A percentile compares a stretch with the other conserved stretches of the same genome.
Conservation (phyloP, 2,113 vertebrate species). For the Chaetodon auriga region DNA sequence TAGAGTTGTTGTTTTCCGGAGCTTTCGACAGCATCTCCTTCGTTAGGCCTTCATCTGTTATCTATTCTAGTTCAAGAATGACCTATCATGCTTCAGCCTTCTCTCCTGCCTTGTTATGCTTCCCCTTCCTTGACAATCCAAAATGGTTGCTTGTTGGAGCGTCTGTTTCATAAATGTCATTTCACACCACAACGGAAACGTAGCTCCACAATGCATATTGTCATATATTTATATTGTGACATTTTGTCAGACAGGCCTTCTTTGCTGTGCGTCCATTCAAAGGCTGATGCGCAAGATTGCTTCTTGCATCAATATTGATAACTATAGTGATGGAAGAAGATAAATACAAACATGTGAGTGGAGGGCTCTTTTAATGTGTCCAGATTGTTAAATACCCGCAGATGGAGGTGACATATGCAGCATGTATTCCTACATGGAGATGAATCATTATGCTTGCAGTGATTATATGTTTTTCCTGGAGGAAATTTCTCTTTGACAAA, state of each 20-base stretch:
- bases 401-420: slow-evolving; percentile 60
- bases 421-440: slow-evolving; percentile 28
- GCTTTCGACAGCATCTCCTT: not conserved
- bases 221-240: slow-evolving; percentile 9
- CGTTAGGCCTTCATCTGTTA: not conserved
- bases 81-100: not conserved
- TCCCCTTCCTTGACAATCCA: slow-evolving; percentile 1
- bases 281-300: not conserved
- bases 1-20: not conserved
- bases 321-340: not conserved
- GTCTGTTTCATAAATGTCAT: not conserved
- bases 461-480: slow-evolving; percentile 11
- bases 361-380: slow-evolving; percentile 15
- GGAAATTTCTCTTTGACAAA: slow-evolving; percentile 33
- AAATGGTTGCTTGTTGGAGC: not conserved
- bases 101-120: slow-evolving; percentile 12
- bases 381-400: slow-evolving; percentile 29
- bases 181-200: slow-evolving; percentile 11
- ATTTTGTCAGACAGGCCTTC: slow-evolving; percentile 12
- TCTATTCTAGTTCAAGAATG: not conserved
- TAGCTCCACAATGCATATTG: not conserved
- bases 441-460: slow-evolving; percentile 29
- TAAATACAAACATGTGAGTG: not conserved
- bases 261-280: not conserved
- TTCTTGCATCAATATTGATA: slow-evolving; percentile 16